These are phyloP conservation scores for Lepidotrigona ventralis DNA, from an alignment of 1,140 invertebrate genomes.

Conservation along the genomic window DNA sequence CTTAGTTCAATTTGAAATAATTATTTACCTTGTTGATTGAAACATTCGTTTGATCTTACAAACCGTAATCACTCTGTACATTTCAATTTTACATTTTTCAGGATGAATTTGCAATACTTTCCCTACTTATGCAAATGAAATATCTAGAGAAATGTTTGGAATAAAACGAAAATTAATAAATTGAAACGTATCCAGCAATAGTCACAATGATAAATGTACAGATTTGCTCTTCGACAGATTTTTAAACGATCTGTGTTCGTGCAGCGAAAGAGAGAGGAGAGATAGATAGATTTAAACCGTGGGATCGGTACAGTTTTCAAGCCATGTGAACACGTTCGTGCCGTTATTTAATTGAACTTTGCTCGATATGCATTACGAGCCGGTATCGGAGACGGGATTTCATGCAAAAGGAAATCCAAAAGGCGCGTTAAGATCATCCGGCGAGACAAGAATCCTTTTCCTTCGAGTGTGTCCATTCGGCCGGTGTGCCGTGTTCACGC, in stretches of 20 bases:
- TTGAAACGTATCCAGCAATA: not conserved
- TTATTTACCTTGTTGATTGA: no score
- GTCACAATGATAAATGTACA: not conserved
- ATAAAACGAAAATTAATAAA: no score
- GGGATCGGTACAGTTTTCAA: not conserved
- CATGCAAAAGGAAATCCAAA: constrained; percentile 42
- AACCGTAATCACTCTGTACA: no score
- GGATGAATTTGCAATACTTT: no score
- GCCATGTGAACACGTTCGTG: constrained; percentile 15
- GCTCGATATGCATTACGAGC: constrained; percentile 14
- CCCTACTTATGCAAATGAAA: no score
- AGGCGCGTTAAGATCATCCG: constrained; percentile 38
- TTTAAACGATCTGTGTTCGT: not conserved
- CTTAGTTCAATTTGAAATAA: no score
- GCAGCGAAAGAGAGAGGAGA: not conserved
- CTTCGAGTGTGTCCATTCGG: not conserved
- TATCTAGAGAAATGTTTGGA: no score
- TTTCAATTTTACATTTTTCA: no score
- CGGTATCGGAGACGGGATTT: constrained; percentile 27
- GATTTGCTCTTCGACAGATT: not conserved
- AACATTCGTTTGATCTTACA: no score
- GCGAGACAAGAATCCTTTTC: constrained; percentile 60
- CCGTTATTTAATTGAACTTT: constrained; percentile 31
- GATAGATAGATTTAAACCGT: not conserved
- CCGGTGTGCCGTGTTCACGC: constrained; percentile 54